Evolutionary conservation across 2,113 vertebrate species (phyloP), one percentile per base, ranked within the genome.

Genomic region (Catharus minimus): DNA sequence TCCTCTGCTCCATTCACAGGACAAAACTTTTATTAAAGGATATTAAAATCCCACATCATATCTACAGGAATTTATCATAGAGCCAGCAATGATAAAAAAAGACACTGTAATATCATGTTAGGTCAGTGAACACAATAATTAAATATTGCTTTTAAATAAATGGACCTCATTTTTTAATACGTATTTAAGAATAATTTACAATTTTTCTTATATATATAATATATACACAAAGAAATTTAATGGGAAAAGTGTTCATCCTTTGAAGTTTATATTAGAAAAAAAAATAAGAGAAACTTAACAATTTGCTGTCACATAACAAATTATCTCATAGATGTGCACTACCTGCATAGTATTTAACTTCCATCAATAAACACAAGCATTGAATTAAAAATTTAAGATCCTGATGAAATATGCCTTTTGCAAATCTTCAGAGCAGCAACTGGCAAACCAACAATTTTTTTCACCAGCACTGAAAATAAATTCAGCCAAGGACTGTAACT

Each of bases 401-500:
- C 49, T 84, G 56, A 79, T 88, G 36, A 27, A 92, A 96, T 92
- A 95, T 61, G 26, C 57, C 85, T 93, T 96, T 97, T 92, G 80
- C 88, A 92, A 91, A 85, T 84, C 72, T 50, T 68, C 68, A 91
- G 68, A 95, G 68, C 72, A 95, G 68, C 84, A 95, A 94, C 55
- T 95, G 56, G 89, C 64, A 97, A 97, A 77, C 88, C 94, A 95
- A 90, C 92, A 84, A 76, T 94, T 86, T 95, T 96, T 97, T 97
- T 95, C 92, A 94, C 95, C 92, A 96, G 82, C 91, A 77, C 72
- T 82, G 94, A 96, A 97, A 97, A 96, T 97, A 98, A 97, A 98
- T 98, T 97, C 95, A 97, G 95, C 94, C 94, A 97, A 97, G 97
- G 96, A 96, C 23, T 13, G 95, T 93, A 96, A 95, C 94, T 89